Evolutionary conservation across 2,113 vertebrate genomes (phyloP), one percentile per base, ranked within the genome.

Genomic region (Corvus hawaiiensis): DNA sequence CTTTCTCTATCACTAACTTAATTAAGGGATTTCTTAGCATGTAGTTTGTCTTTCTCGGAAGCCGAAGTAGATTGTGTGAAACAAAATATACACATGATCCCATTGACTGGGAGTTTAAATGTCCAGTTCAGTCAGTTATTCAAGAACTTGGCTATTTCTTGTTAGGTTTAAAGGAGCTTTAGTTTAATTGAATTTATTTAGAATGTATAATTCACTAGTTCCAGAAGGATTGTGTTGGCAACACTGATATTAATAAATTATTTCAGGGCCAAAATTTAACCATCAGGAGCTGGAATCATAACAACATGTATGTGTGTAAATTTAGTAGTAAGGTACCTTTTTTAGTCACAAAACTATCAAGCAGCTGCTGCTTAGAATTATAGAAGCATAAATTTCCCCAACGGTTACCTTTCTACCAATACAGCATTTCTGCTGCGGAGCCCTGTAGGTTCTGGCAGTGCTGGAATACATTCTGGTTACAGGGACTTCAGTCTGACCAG

Each of bases 1-100:
- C 73, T 84, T 95, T 96, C 64, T 89, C 54, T 92, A 55, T 32
- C 32, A 61, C 26, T 89, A 49, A 77, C 35, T 28, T 82, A 86
- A 55, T 87, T 41, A 89, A 77, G 89, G 48, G 46, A 74, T 59
- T 79, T 76, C 62, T 89, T 72, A 59, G 28, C 26, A 30, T 30
- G 28, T 76, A 58, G 18, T 77, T 81, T 79, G 44, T 89, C 91
- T 89, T 94, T 94, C 80, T 77, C 83, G 75, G 39, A 96, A 93
- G 49, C 21, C 54, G 66, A 86, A 54, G 39, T 23, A 73, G 83
- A 41, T 89, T 73, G 30, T 91, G 30, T 93, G 73, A 64, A 96
- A 71, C 27, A 39, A 75, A 81, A 81, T 58, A 63, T 19, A 68
- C 33, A 74, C 54, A 43, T 52, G 54, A 63, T 85, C 32, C 54